Evolutionary conservation across 2,888 invertebrate species (phyloP).

Genomic region (Amblyjoppa fuscipennis): DNA sequence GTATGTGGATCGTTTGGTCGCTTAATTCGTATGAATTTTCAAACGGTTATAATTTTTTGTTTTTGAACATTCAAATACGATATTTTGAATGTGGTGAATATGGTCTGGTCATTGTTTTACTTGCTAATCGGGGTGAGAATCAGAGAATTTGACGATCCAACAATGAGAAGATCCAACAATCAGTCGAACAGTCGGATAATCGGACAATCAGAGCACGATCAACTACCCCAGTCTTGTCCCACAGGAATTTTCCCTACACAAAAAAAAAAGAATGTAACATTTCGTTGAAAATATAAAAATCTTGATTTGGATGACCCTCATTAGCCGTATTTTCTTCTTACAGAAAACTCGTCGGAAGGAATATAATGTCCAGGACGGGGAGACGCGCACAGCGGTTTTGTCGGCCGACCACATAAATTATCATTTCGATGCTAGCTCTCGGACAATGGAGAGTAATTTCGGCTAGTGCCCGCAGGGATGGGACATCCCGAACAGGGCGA

Average conservation of each 20-base stretch:
- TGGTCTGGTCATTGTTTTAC: too few species aligned
- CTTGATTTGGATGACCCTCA: not conserved
- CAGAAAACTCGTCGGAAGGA: slow-evolving; percentile 22
- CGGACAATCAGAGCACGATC: too few species aligned
- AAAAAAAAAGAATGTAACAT: not conserved
- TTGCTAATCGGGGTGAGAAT: too few species aligned
- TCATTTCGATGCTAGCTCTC: slow-evolving; percentile 63
- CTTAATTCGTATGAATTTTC: not conserved
- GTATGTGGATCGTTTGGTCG: not conserved
- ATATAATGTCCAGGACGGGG: slow-evolving; percentile 43
- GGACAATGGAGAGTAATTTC: slow-evolving; percentile 68
- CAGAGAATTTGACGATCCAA: too few species aligned
- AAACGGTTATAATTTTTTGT: not conserved
- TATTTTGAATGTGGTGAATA: not conserved
- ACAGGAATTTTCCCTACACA: not conserved
- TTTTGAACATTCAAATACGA: not conserved
- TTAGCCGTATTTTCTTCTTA: not conserved
- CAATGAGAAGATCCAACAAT: not conserved
- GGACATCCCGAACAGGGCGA: not conserved
- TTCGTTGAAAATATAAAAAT: not conserved
- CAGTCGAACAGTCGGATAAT: not conserved
- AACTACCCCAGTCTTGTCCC: too few species aligned
- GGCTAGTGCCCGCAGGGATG: slow-evolving; percentile 54
- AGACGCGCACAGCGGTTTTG: slow-evolving; percentile 22
- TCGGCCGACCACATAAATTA: slow-evolving; percentile 60